Evolutionary conservation across 2,888 invertebrate species (phyloP).

Genomic region (Drosophila leonis): DNA sequence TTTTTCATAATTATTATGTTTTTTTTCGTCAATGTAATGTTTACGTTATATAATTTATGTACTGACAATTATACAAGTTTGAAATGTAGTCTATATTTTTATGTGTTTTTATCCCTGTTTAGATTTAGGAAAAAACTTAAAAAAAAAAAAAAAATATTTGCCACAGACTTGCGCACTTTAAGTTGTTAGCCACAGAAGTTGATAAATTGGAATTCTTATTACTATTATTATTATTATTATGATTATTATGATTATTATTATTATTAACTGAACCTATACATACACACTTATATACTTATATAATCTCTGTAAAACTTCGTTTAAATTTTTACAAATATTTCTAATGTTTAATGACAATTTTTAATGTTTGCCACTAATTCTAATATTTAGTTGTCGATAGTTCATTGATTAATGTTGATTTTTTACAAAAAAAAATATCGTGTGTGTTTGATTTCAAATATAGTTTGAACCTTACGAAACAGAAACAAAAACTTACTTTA

Average conservation of each 20-base stretch:
- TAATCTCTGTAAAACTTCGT: slow-evolving; percentile 66
- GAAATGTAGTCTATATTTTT: slow-evolving; percentile 44
- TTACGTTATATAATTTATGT: slow-evolving; percentile 59
- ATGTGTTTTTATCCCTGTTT: slow-evolving; percentile 35
- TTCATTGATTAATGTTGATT: slow-evolving; percentile 61
- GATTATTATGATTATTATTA: slow-evolving; percentile 20
- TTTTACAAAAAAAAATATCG: slow-evolving; percentile 50
- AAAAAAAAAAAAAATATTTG: slow-evolving; percentile 30
- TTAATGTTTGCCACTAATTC: slow-evolving; percentile 76
- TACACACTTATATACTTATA: slow-evolving; percentile 34
- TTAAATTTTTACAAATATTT: slow-evolving; percentile 54
- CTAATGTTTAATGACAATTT: slow-evolving; percentile 62
- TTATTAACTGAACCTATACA: slow-evolving; percentile 17
- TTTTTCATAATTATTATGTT: slow-evolving; percentile 56
- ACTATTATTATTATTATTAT: slow-evolving; percentile 25
- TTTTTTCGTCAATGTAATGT: slow-evolving; percentile 46
- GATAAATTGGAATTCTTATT: slow-evolving; percentile 38
- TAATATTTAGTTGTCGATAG: slow-evolving; percentile 65
- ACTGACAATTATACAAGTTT: slow-evolving; percentile 37
- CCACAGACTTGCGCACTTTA: slow-evolving; percentile 74
- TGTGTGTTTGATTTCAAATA: slow-evolving; percentile 63
- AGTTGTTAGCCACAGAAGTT: slow-evolving; percentile 46
- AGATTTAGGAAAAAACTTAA: slow-evolving; percentile 24
- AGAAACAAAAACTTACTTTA: slow-evolving; percentile 65
- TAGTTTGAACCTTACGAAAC: slow-evolving; percentile 67